Evolutionary conservation across 1,140 invertebrate species (phyloP).

Genomic region (Drosophila paulistorum): DNA sequence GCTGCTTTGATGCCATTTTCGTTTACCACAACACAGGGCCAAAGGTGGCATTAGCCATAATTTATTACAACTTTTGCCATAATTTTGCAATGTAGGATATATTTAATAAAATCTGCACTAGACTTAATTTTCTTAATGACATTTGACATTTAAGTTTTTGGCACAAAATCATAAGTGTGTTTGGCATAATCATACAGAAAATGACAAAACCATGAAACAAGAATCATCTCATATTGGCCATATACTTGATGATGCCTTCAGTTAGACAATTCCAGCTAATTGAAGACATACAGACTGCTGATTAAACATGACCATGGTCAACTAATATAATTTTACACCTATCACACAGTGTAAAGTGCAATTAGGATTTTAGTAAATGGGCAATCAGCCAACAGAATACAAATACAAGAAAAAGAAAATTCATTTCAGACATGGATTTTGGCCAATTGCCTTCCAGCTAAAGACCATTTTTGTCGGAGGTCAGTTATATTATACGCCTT

Average conservation of each 20-base stretch:
- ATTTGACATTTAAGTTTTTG: slow-evolving; percentile 49
- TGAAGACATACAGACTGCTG: neutral
- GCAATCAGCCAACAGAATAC: slow-evolving; percentile 50
- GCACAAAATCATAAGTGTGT: slow-evolving; percentile 22
- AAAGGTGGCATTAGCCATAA: slow-evolving; percentile 5
- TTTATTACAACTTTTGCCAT: neutral
- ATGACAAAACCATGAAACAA: neutral
- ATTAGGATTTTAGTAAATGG: slow-evolving; percentile 37
- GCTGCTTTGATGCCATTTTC: slow-evolving; percentile 6
- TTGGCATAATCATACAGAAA: neutral
- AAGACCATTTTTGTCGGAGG: slow-evolving; percentile 55
- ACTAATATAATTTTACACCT: slow-evolving; percentile 43
- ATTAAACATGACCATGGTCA: slow-evolving; percentile 52
- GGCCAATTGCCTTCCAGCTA: slow-evolving; percentile 20
- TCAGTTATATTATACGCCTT: slow-evolving; percentile 62
- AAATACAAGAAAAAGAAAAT: neutral
- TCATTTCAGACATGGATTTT: slow-evolving; percentile 7
- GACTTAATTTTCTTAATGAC: slow-evolving; percentile 19
- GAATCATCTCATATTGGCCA: neutral
- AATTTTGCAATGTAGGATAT: neutral
- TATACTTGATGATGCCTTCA: neutral
- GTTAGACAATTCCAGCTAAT: too few species aligned
- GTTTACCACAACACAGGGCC: slow-evolving; percentile 6
- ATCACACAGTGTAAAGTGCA: slow-evolving; percentile 10
- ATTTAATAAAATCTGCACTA: slow-evolving; percentile 20